These are phyloP conservation scores for Monoplex corrugatus DNA, from an alignment of 2,888 invertebrate species.

Conservation along the genomic window DNA sequence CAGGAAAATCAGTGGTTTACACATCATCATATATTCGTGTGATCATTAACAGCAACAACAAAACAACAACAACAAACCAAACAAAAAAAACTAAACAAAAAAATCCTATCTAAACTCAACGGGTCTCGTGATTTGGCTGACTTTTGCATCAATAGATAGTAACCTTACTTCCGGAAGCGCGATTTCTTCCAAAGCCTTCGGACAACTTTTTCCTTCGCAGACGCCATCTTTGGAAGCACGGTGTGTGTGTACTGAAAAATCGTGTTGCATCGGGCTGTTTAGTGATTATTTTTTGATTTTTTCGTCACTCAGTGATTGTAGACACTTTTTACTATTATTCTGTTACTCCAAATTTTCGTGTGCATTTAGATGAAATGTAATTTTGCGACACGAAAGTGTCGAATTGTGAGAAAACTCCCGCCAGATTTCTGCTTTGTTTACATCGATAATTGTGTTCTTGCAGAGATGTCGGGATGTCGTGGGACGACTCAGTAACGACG, in stretches of 20 bases:
- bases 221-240: conserved; percentile 40
- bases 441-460: conserved; percentile 42
- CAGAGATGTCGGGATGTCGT: conserved; percentile 45
- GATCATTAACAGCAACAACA: background rate
- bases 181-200: background rate
- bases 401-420: conserved; percentile 35
- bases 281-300: background rate
- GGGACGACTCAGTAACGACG: conserved; percentile 42
- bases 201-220: conserved; percentile 16
- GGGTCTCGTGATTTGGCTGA: background rate
- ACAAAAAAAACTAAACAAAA: background rate
- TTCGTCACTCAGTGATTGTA: background rate
- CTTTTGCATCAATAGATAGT: background rate
- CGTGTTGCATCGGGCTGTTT: background rate
- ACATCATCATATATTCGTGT: too few relatives aligned
- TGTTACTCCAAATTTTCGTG: background rate
- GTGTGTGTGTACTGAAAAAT: conserved; percentile 23
- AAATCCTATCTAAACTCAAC: background rate
- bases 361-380: background rate
- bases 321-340: background rate
- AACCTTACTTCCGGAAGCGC: conserved; percentile 8
- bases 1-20: too few relatives aligned
- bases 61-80: background rate
- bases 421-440: conserved; percentile 43
- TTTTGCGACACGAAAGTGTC: conserved; percentile 28